Conservation (phyloP, 2,797 vertebrate genomes). For the Ficedula albicollis region DNA sequence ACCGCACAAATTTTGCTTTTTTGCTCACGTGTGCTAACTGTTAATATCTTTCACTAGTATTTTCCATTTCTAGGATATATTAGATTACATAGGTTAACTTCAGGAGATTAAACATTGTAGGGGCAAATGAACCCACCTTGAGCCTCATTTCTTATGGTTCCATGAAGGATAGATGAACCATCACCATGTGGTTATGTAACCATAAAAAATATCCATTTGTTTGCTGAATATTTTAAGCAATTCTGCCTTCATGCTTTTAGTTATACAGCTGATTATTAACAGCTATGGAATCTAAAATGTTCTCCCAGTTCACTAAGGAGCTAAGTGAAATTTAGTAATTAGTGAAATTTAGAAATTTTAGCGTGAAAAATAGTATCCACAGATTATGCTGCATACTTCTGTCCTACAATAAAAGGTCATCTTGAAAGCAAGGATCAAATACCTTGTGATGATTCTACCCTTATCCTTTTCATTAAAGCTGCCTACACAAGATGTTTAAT, state of each 20-base stretch:
- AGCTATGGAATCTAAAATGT: not conserved
- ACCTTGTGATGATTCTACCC: not conserved
- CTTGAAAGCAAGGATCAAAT: not conserved
- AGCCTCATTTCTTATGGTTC: not conserved
- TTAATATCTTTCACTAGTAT: not conserved
- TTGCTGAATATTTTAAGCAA: not conserved
- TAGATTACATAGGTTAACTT: conserved; percentile 6
- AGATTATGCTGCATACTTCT: not conserved
- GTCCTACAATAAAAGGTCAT: not conserved
- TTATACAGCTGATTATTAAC: not conserved
- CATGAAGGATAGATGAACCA: not conserved
- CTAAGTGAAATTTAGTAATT: not conserved
- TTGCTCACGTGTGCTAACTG: conserved; percentile 18
- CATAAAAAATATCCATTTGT: not conserved
- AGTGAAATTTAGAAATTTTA: too few relatives aligned
- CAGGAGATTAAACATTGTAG: conserved; percentile 7
- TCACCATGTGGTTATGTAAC: not conserved
- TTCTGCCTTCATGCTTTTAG: not conserved
- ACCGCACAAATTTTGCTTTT: not conserved
- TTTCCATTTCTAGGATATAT: not conserved
- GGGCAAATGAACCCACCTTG: not conserved
- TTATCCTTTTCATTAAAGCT: not conserved
- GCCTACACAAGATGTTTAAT: not conserved
- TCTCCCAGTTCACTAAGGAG: not conserved
- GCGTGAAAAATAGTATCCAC: not conserved